Percentiles rank a stretch among this genome's conserved stretches.
These are phyloP conservation scores for Drosophila kuntzei DNA, from an alignment of 2,888 invertebrate genomes.

Conservation along the genomic window DNA sequence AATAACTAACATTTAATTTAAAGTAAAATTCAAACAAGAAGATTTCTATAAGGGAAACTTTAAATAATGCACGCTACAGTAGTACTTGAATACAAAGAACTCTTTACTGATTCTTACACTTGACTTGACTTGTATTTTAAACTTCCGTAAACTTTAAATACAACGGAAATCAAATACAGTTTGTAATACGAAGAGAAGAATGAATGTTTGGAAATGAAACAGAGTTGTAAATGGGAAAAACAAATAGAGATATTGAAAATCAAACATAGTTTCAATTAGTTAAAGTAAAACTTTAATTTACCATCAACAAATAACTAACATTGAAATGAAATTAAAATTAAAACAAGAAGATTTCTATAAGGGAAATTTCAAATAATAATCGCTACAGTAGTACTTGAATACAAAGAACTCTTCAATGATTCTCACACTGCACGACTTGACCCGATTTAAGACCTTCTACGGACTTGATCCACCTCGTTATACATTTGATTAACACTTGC, in stretches of 20 bases:
- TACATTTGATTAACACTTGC: constrained; percentile 13
- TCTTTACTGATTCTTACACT: background rate
- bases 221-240: background rate
- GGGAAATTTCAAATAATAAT: too few relatives aligned
- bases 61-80: background rate
- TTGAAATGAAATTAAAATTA: background rate
- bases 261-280: background rate
- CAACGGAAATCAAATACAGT: too few relatives aligned
- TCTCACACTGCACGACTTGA: background rate
- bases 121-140: constrained; percentile 2
- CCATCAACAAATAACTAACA: background rate
- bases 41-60: too few relatives aligned
- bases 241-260: background rate
- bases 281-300: background rate
- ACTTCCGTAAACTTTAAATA: background rate
- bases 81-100: background rate
- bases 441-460: constrained; percentile 5
- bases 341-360: background rate
- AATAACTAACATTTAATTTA: too few relatives aligned
- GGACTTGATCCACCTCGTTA: constrained; percentile 8
- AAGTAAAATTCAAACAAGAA: too few relatives aligned
- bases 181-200: too few relatives aligned
- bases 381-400: background rate
- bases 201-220: background rate
- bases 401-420: background rate